phyloP scores from a whole-genome alignment of 2,113 vertebrate genomes.

The Scytalopus superciliaris region DNA sequence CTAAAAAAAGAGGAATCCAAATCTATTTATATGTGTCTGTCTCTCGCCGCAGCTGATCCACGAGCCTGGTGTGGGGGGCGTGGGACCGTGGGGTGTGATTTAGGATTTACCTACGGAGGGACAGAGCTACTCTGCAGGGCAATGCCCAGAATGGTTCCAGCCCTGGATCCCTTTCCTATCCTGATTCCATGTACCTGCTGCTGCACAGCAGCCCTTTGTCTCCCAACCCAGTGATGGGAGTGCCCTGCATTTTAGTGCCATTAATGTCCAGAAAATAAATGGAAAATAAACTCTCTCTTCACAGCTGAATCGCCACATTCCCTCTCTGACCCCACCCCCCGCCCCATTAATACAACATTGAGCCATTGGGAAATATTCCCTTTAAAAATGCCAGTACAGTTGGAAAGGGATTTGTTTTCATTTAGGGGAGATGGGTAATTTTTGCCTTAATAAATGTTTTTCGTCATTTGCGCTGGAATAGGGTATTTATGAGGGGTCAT shows the following conservation, averaged over 20 bases:
- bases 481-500: background rate
- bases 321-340: no score
- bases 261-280: background rate
- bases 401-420: background rate
- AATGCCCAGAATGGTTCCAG: background rate
- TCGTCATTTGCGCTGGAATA: background rate
- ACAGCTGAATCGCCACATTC: background rate
- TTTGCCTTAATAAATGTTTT: background rate
- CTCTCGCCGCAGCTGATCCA: background rate
- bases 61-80: background rate
- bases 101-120: background rate
- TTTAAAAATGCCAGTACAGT: background rate
- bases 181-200: background rate
- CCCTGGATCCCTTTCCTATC: accelerated
- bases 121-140: accelerated
- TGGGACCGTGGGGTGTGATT: accelerated
- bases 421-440: background rate
- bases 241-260: background rate
- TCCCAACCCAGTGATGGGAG: background rate
- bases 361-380: background rate
- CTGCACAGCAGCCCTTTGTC: background rate
- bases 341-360: accelerated
- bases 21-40: background rate
- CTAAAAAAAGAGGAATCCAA: background rate
- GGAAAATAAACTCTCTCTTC: background rate